phyloP scores from a whole-genome alignment of 2,113 vertebrate genomes.

The Protomyctophum bolini region DNA sequence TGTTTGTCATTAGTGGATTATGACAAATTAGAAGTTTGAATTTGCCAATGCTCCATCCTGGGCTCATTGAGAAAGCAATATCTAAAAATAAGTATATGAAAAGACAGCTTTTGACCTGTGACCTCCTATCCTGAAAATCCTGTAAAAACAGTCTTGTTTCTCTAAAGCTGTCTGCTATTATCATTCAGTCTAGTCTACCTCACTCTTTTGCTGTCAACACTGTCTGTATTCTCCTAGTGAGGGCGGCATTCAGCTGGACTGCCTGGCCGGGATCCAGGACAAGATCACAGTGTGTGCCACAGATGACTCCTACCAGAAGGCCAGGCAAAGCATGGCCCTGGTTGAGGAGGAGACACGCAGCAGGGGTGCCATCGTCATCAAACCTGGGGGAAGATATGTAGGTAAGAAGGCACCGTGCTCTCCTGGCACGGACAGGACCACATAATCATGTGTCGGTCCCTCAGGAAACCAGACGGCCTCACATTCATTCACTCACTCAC shows the following conservation, averaged over 20 bases:
- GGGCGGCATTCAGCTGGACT: conserved; percentile 92
- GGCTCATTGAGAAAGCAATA: background rate
- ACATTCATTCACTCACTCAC: background rate
- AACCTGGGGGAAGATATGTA: conserved; percentile 90
- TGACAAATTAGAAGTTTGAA: background rate
- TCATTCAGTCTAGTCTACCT: background rate
- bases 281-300: conserved; percentile 98
- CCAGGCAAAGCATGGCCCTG: conserved; percentile 94
- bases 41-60: background rate
- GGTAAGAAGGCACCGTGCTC: conserved; percentile 77
- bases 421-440: background rate
- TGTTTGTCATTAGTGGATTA: conserved; percentile 7
- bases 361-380: conserved; percentile 93
- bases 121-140: background rate
- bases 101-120: background rate
- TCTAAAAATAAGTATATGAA: background rate
- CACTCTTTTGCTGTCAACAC: background rate
- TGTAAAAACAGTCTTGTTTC: background rate
- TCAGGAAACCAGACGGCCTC: background rate
- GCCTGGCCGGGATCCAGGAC: conserved; percentile 95
- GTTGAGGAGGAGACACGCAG: conserved; percentile 96
- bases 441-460: background rate
- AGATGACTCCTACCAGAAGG: conserved; percentile 97
- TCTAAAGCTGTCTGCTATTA: background rate
- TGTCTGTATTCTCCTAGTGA: conserved; percentile 77